Percentiles rank a stretch among this genome's conserved stretches.
phyloP scores from a whole-genome alignment of 2,888 invertebrate species.

The Diloba caeruleocephala region DNA sequence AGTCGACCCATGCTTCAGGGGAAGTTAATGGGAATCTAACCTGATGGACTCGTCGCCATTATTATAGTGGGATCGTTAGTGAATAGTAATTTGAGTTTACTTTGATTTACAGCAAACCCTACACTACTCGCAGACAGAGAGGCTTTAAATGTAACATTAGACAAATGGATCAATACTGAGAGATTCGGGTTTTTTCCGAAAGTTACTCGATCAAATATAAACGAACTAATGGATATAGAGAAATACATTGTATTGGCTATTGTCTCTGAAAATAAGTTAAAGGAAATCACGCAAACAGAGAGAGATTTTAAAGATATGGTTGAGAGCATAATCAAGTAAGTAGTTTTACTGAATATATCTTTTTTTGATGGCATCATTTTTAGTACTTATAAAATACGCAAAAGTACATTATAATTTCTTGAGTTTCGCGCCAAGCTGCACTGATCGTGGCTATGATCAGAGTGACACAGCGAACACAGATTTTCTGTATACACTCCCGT shows the following conservation, averaged over 20 bases:
- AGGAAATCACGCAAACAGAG: slow-evolving; percentile 94
- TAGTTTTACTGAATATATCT: slow-evolving; percentile 40
- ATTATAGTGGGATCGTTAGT: too few relatives aligned
- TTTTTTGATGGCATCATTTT: too few relatives aligned
- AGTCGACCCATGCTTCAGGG: too few relatives aligned
- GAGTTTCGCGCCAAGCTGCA: too few relatives aligned
- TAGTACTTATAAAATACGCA: too few relatives aligned
- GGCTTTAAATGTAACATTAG: slow-evolving; percentile 91
- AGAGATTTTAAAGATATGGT: slow-evolving; percentile 95
- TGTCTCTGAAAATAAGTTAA: slow-evolving; percentile 95
- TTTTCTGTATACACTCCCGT: too few relatives aligned
- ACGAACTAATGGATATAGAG: slow-evolving; percentile 94
- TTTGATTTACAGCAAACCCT: slow-evolving; percentile 63
- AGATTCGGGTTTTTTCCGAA: slow-evolving; percentile 97
- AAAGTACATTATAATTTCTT: too few relatives aligned
- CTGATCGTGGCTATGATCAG: too few relatives aligned
- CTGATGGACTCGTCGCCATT: too few relatives aligned
- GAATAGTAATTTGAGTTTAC: background rate
- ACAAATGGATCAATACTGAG: slow-evolving; percentile 96
- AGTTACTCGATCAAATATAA: slow-evolving; percentile 94
- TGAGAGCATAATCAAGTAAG: slow-evolving; percentile 92
- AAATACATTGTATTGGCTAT: slow-evolving; percentile 96
- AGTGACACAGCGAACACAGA: too few relatives aligned
- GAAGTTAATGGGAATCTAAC: too few relatives aligned
- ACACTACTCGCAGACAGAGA: slow-evolving; percentile 70